Conservation (phyloP, 1,140 invertebrate genomes). For the Caenorhabditis remanei region DNA sequence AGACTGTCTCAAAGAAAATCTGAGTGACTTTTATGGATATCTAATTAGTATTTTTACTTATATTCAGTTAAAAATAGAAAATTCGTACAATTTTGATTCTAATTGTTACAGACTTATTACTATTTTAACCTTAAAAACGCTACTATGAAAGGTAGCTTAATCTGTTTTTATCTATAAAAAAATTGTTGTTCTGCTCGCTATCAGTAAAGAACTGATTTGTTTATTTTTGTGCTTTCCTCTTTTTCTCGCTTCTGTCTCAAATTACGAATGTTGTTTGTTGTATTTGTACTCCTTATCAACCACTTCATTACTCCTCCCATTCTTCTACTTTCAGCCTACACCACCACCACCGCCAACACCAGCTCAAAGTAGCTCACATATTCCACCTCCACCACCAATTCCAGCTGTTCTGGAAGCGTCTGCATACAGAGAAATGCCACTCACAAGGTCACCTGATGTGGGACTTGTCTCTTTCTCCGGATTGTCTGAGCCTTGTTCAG, state of each 20-base stretch:
- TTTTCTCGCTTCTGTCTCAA: not conserved
- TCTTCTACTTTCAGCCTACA: conserved; percentile 30
- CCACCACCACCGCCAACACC: conserved; percentile 39
- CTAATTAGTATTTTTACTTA: no score
- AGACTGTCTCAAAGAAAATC: no score
- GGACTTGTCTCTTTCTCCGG: conserved; percentile 87
- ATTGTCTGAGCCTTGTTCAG: conserved; percentile 90
- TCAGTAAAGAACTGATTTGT: no score
- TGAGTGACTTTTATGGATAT: no score
- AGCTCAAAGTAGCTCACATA: conserved; percentile 19
- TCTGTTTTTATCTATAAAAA: no score
- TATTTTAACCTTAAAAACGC: no score
- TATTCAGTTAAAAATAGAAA: no score
- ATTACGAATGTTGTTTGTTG: not conserved
- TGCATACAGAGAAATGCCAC: conserved; percentile 59
- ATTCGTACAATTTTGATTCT: no score
- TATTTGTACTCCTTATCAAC: not conserved
- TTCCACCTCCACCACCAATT: conserved; percentile 28
- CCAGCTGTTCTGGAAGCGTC: conserved; percentile 59
- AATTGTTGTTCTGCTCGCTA: no score
- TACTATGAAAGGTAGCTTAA: no score
- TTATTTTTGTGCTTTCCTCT: no score
- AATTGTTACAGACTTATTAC: no score
- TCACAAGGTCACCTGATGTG: conserved; percentile 81
- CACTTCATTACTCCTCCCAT: not conserved